Percentiles rank a stretch among this genome's conserved stretches.
Conservation (phyloP, 2,113 vertebrate species). For the Elgaria multicarinata region DNA sequence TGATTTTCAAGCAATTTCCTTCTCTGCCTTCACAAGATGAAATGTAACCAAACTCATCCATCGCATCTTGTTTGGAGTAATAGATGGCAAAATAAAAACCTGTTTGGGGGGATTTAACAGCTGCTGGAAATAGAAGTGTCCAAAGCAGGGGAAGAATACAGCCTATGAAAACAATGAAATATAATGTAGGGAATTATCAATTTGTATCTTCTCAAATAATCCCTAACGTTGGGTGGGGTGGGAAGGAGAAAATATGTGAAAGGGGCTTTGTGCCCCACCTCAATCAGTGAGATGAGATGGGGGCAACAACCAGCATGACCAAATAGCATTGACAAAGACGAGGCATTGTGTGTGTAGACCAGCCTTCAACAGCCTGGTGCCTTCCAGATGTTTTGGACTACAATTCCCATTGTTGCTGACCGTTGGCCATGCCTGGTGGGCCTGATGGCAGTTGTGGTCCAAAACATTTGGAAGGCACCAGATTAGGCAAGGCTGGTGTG, state of each 20-base stretch:
- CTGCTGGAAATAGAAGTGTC: slow-evolving; percentile 53
- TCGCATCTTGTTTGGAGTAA: slow-evolving; percentile 62
- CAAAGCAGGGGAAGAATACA: slow-evolving; percentile 58
- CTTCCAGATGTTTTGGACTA: background rate
- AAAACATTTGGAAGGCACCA: background rate
- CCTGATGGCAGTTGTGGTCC: background rate
- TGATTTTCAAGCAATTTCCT: slow-evolving; percentile 50
- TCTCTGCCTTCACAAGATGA: slow-evolving; percentile 39
- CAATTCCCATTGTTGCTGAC: background rate
- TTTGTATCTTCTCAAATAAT: slow-evolving; percentile 75
- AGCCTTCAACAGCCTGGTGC: background rate
- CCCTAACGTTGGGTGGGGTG: slow-evolving; percentile 58
- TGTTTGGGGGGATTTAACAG: slow-evolving; percentile 53
- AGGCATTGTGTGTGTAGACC: background rate
- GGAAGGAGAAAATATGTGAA: background rate
- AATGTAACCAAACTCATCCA: slow-evolving; percentile 60
- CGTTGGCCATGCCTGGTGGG: background rate
- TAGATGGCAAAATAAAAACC: slow-evolving; percentile 43
- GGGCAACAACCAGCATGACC: background rate
- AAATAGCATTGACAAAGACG: background rate
- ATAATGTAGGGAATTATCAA: slow-evolving; percentile 61
- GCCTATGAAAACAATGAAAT: slow-evolving; percentile 63
- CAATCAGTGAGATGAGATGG: background rate
- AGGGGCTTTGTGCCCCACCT: background rate
- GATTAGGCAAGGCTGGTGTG: too few relatives aligned